Evolutionary conservation across 2,797 vertebrate species (phyloP), one percentile per base, ranked within the genome.

Genomic region (Choloepus didactylus): DNA sequence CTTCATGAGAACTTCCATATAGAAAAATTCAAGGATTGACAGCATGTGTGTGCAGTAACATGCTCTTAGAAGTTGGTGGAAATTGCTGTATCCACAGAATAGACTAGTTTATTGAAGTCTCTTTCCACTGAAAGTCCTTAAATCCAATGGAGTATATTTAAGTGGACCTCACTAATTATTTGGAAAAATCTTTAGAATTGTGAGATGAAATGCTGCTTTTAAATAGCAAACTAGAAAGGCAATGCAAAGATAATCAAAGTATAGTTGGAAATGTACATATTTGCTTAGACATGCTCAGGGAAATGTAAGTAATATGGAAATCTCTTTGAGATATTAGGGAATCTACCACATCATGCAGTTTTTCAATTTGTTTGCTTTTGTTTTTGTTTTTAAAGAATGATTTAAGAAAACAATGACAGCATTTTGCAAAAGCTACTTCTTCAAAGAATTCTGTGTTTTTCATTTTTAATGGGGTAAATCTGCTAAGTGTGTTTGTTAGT

Each of bases 321-420:
- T 94, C 64, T 76, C 38, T 96, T 95, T 80, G 23, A 85, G 69
- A 82, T 72, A 56, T 84, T 89, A 66, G 29, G 25, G 89, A 73
- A 76, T 75, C 56, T 49, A 80, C 0, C 44, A 29, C 54, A 66
- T 54, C 41, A 18, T 83, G 8, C 66, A 62, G 16, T 46, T 91
- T 96, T 92, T 90, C 51, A 84, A 1, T 94, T 84, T 69, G 69
- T 85, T 92, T 80, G 59, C 25, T 83, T 87, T 93, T 94, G 14
- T 70, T 87, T 87, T 89, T 44, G 41, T 44, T 44, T 44, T 44
- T 44, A 51, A 51, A 44, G 15, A 76, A 60, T 93, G 87, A 31
- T 62, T 97, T 88, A 97, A 97, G 95, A 96, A 97, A 97, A 93
- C 88, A 94, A 93, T 97, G 96, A 97, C 95, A 95, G 87, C 96